Evolutionary conservation across 2,888 invertebrate genomes (phyloP).

Genomic region (Diaperis boleti): DNA sequence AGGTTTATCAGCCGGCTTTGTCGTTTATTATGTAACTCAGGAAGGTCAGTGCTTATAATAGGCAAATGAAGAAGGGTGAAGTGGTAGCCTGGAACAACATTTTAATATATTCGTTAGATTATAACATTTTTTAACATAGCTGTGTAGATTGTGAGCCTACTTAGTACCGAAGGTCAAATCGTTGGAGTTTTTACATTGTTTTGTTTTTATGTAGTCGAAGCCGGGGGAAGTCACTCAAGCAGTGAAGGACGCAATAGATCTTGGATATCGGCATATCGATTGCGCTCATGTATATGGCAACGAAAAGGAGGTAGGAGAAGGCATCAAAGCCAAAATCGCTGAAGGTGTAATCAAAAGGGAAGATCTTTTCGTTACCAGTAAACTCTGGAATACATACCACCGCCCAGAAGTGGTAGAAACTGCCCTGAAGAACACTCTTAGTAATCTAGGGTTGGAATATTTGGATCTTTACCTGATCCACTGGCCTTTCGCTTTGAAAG

Average conservation of each 20-base stretch:
- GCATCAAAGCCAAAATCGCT: conserved; percentile 71
- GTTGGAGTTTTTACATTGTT: conserved; percentile 1
- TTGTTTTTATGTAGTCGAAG: conserved; percentile 68
- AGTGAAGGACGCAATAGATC: conserved; percentile 77
- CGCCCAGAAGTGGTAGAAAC: conserved; percentile 79
- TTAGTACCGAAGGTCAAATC: conserved; percentile 12
- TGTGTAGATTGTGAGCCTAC: not conserved
- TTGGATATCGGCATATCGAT: conserved; percentile 82
- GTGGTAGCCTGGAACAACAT: not conserved
- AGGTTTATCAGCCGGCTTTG: not conserved
- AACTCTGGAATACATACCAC: conserved; percentile 85
- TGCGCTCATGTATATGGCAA: conserved; percentile 77
- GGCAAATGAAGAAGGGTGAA: no score
- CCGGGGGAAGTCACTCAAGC: conserved; percentile 73
- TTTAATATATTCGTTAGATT: not conserved
- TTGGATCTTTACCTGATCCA: conserved; percentile 90
- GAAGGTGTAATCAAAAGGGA: conserved; percentile 75
- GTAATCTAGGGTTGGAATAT: conserved; percentile 79
- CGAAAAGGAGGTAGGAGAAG: conserved; percentile 76
- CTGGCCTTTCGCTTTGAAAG: conserved; percentile 89
- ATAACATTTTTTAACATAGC: not conserved
- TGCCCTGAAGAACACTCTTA: conserved; percentile 75
- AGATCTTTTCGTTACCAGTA: conserved; percentile 77
- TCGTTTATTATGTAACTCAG: conserved; percentile 1
- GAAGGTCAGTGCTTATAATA: not conserved